phyloP scores from a whole-genome alignment of 2,797 vertebrate species.

The Catamblyrhynchus diadema region DNA sequence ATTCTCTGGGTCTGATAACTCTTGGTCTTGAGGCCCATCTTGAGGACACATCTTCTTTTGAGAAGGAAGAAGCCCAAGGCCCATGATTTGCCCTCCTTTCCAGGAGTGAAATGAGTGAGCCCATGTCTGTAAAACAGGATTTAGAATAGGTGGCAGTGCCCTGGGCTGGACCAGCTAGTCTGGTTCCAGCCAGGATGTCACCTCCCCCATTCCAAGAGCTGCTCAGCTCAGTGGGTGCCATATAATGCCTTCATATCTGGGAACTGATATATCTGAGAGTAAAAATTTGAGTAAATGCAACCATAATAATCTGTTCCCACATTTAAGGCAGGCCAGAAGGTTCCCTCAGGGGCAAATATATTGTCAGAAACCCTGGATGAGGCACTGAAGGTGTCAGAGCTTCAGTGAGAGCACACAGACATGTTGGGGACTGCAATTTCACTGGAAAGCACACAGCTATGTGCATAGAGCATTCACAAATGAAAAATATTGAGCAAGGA shows the following conservation, averaged over 20 bases:
- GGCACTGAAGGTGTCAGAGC: not conserved
- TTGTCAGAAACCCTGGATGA: not conserved
- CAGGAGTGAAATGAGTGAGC: not conserved
- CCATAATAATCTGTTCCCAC: not conserved
- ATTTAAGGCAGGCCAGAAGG: not conserved
- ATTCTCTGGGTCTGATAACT: not conserved
- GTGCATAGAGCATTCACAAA: not conserved
- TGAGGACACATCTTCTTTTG: not conserved
- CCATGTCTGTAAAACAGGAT: not conserved
- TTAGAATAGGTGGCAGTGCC: not conserved
- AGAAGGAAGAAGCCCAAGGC: not conserved
- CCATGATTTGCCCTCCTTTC: not conserved
- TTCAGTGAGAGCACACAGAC: not conserved
- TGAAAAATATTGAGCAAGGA: not conserved
- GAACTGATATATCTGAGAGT: not conserved
- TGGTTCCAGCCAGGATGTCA: not conserved
- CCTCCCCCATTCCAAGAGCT: not conserved
- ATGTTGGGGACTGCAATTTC: not conserved
- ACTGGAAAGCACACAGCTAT: not conserved
- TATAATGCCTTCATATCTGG: not conserved
- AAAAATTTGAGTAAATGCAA: not conserved
- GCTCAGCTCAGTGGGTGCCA: not conserved
- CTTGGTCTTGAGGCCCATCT: not conserved
- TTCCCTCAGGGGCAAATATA: not conserved
- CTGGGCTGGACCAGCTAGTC: not conserved